Conservation (phyloP, 2,113 vertebrate species). For the Corydoras maculifer region DNA sequence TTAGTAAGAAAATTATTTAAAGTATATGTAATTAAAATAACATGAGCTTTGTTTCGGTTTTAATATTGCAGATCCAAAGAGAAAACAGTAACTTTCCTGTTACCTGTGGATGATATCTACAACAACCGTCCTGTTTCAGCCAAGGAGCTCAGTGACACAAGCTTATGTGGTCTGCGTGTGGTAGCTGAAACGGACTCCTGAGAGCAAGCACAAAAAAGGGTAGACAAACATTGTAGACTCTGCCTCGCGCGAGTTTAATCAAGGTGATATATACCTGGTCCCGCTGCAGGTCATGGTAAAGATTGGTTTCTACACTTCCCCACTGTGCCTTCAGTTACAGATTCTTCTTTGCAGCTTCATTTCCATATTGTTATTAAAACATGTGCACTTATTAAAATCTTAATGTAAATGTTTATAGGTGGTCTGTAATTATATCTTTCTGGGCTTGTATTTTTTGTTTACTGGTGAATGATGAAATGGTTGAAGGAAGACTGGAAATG, state of each 20-base stretch:
- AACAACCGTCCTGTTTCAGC: constrained; percentile 61
- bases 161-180: constrained; percentile 57
- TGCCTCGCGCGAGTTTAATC: constrained; percentile 4
- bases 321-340: constrained; percentile 59
- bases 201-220: constrained; percentile 14
- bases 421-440: too few species aligned
- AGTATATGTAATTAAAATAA: background rate
- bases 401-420: too few species aligned
- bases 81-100: constrained; percentile 86
- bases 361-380: constrained; percentile 10
- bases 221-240: background rate
- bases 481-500: too few species aligned
- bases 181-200: constrained; percentile 70
- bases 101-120: constrained; percentile 75
- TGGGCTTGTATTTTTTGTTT: too few species aligned
- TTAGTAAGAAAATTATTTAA: too few species aligned
- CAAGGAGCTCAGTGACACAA: constrained; percentile 58
- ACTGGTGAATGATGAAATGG: too few species aligned
- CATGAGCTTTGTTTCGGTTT: background rate
- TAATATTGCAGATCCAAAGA: constrained; percentile 72
- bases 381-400: constrained; percentile 6
- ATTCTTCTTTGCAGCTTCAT: constrained; percentile 56
- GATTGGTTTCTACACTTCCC: constrained; percentile 58
- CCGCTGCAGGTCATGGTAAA: constrained; percentile 33
- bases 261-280: constrained; percentile 6